Evolutionary conservation across 2,888 invertebrate species (phyloP).

Genomic region (Macrosiphum euphorbiae): DNA sequence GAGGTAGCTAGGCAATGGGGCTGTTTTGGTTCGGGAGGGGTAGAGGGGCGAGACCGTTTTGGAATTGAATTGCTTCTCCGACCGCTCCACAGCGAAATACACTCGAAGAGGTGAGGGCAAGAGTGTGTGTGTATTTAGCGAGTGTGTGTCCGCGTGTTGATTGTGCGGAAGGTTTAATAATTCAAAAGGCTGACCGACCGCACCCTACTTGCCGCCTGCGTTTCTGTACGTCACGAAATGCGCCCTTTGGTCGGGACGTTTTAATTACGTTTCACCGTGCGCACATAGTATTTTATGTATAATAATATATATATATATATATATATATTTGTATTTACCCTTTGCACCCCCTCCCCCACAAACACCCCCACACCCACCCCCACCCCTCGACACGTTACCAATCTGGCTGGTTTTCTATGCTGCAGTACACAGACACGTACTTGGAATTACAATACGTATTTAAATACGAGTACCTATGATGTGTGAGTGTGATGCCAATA

Average conservation of each 20-base stretch:
- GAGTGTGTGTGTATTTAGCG: not conserved
- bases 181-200: slow-evolving; percentile 9
- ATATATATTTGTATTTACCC: not conserved
- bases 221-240: not conserved
- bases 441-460: not conserved
- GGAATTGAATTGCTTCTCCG: slow-evolving; percentile 36
- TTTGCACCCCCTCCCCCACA: not conserved
- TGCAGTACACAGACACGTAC: not conserved
- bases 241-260: slow-evolving; percentile 12
- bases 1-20: not conserved
- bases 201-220: not conserved
- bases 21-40: not conserved
- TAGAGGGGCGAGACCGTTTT: slow-evolving; percentile 3
- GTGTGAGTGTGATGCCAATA: not conserved
- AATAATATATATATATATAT: not conserved
- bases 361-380: too few species aligned
- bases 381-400: not conserved
- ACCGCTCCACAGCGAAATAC: not conserved
- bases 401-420: not conserved
- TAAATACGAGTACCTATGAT: not conserved
- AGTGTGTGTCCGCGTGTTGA: not conserved
- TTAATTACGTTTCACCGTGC: slow-evolving; percentile 30
- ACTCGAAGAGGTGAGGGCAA: not conserved
- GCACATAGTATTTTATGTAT: not conserved
- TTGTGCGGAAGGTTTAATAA: slow-evolving; percentile 42